Evolutionary conservation across 2,113 vertebrate genomes (phyloP), one percentile per base, ranked within the genome.

Genomic region (Pagrus major): DNA sequence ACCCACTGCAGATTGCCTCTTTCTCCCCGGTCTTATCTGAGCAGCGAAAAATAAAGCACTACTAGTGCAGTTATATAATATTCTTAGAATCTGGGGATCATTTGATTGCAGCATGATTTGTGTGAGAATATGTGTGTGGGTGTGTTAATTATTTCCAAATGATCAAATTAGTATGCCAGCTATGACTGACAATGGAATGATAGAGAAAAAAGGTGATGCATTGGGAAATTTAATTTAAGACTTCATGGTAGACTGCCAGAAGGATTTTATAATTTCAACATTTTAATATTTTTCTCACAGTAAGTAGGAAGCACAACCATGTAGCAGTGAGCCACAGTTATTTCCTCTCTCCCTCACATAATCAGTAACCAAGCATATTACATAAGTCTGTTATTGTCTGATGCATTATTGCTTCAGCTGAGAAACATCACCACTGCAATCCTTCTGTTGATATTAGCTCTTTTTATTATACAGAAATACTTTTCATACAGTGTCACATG

Each of bases 41-140:
- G 90, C 84, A 89, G 88, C 77, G 90, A 37, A 78, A 94, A 93
- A 94, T 82, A 91, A 90, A 93, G 71, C 76, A 86, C 76, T 85
- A 90, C 94, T 89, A 90, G 74, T 61, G 90, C 78, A 92, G 91
- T 80, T 79, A 85, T 88, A 85, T 87, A 84, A 89, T 89, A 88
- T 85, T 72, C 54, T 65, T 60, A 64, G 59, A 71, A 84, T 78
- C 59, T 77, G 56, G 10, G 66, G 78, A 77, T 79, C n/a, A 58
- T 63, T 81, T 68, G 76, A 76, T 68, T 76, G 42, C 70, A 73
- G 15, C 58, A 60, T 68, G 44, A 71, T 52, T 71, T 86, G 49
- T 51, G 39, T 74, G 31, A 51, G n/a, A 63, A 72, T 76, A 58
- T 60, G 3, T 74, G 55, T 52, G 31, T 71, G 58, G 68, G 37